Percentiles rank a stretch among this genome's conserved stretches.
phyloP scores from a whole-genome alignment of 2,888 invertebrate species.

The Zeuzera pyrina region DNA sequence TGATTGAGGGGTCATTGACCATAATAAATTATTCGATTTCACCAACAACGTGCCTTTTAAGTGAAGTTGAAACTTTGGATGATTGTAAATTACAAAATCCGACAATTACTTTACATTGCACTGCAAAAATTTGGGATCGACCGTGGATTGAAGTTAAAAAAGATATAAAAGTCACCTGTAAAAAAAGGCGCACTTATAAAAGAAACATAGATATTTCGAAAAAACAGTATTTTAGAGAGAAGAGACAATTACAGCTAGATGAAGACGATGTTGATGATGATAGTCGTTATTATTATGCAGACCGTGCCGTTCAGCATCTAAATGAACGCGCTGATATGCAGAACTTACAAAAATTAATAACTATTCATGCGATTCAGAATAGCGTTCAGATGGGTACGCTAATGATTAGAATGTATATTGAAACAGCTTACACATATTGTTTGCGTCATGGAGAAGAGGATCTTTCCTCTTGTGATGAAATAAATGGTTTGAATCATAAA shows the following conservation, averaged over 20 bases:
- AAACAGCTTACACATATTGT: slow-evolving; percentile 46
- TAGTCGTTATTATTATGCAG: slow-evolving; percentile 38
- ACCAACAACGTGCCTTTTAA: background rate
- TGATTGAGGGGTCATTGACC: slow-evolving; percentile 57
- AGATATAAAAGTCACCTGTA: slow-evolving; percentile 27
- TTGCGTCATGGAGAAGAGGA: slow-evolving; percentile 30
- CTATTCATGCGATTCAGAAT: slow-evolving; percentile 34
- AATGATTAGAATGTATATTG: slow-evolving; percentile 45
- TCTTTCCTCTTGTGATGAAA: slow-evolving; percentile 40
- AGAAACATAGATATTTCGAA: slow-evolving; percentile 7
- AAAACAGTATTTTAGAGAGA: too few relatives aligned
- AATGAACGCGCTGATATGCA: slow-evolving; percentile 32
- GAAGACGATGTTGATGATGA: slow-evolving; percentile 47
- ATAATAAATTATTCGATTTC: slow-evolving; percentile 36
- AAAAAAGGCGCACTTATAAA: slow-evolving; percentile 7
- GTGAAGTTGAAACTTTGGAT: background rate
- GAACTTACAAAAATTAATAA: slow-evolving; percentile 44
- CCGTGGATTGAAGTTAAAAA: slow-evolving; percentile 63
- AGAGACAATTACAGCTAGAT: slow-evolving; percentile 26
- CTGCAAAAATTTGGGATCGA: slow-evolving; percentile 29
- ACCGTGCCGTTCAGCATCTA: slow-evolving; percentile 33
- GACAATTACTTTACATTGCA: background rate
- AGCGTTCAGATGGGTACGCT: slow-evolving; percentile 34
- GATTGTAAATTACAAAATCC: background rate
- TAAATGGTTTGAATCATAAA: slow-evolving; percentile 37